Evolutionary conservation across 2,797 vertebrate species (phyloP), one percentile per base, ranked within the genome.

Genomic region (Ctenopoma multispine): DNA sequence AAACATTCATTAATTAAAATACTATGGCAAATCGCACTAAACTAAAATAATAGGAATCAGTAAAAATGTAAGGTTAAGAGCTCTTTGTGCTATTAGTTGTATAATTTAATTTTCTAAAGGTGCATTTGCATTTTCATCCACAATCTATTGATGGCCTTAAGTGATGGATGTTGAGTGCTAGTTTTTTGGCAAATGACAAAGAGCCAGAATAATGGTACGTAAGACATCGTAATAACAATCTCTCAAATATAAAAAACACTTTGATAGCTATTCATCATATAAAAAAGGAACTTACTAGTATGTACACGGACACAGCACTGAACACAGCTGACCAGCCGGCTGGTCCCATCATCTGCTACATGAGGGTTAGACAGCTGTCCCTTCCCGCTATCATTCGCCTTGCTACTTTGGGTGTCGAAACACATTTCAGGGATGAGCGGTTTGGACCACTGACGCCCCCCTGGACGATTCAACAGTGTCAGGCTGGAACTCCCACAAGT

Each of bases 401-500:
- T 91, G 78, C 74, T 83, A 61, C 92, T 94, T 34, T 96, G 95
- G 1, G 95, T 94, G 86, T 96, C 96, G 84, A 99, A 99, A 76
- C 98, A 99, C 97, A 99, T 97, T 89, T 99, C 98, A 8, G 98
- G 97, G 90, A 99, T 97, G 68, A 99, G 90, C 0, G 97, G 98
- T 83, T 95, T 97, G 71, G 96, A 97, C 94, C 95, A 95, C 73
- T 95, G 94, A 23, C 82, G 91, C 29, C 92, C 94, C 10, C 83
- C 80, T 54, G 66, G 79, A 72, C 58, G 76, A 38, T 75, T 77
- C 51, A 77, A 71, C 66, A 90, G 13, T 15, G 21, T 87, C 87
- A 75, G 69, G 31, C 70, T 94, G 31, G 95, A 93, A 80, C 78
- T 89, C 47, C 83, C 91, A 53, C 77, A 81, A 66, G 81, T 92